Conservation (phyloP, 1,140 invertebrate species). For the Bombyx mandarina region DNA sequence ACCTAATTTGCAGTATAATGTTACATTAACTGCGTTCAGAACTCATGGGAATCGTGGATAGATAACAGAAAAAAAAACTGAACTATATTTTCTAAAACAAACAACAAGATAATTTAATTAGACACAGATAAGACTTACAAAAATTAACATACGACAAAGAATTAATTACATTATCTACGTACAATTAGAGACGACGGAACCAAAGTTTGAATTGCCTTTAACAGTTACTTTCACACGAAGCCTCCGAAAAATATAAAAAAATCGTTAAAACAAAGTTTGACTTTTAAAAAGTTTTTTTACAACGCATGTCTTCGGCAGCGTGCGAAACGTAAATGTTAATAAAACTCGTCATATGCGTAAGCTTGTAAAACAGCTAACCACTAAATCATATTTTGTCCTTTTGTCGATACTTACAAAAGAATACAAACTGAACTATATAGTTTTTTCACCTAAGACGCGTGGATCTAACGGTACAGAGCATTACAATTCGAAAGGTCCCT, state of each 20-base stretch:
- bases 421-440: conserved; percentile 32
- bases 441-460: conserved; percentile 36
- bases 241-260: too few relatives aligned
- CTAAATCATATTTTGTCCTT: conserved; percentile 50
- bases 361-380: conserved; percentile 19
- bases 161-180: too few relatives aligned
- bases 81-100: conserved; percentile 23
- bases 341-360: too few relatives aligned
- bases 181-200: too few relatives aligned
- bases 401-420: conserved; percentile 44
- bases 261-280: background rate
- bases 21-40: conserved; percentile 37
- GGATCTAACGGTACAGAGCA: conserved; percentile 44
- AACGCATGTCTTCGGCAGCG: too few relatives aligned
- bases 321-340: too few relatives aligned
- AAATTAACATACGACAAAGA: too few relatives aligned
- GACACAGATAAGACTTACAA: background rate
- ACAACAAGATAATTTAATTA: conserved; percentile 8
- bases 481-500: conserved; percentile 34
- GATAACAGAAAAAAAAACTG: conserved; percentile 4
- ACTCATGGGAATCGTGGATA: conserved; percentile 42
- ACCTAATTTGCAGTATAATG: conserved; percentile 61
- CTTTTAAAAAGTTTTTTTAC: background rate
- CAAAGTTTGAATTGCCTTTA: too few relatives aligned
- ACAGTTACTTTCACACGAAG: too few relatives aligned